Evolutionary conservation across 2,797 vertebrate genomes (phyloP), one percentile per base, ranked within the genome.

Genomic region (Coilia nasus): DNA sequence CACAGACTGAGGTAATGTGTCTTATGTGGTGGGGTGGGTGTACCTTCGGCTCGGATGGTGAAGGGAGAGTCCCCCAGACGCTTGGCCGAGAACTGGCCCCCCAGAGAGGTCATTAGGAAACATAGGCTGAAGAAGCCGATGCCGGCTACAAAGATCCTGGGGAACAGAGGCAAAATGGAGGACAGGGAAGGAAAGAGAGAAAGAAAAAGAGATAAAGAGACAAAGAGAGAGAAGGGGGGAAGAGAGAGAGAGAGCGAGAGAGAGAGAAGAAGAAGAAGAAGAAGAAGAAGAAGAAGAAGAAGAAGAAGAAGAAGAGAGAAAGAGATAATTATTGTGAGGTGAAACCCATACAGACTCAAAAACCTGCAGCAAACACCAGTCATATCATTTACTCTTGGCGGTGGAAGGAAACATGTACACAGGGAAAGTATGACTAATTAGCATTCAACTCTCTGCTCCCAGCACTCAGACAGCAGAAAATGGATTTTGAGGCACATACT

Each of bases 51-150:
- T 86, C 97, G 95, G 90, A 97, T 93, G 90, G 97, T 98, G 94
- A 99, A 98, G 31, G 98, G 98, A 0, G 97, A 97, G 89, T 99
- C 97, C 87, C 96, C 96, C 41, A 95, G 94, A 88, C 97, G 96
- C 93, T 96, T 97, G 91, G 97, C 93, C 0, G 97, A 98, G 93
- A 99, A 97, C 94, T 98, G 97, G 87, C 97, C 97, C 90, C 98
- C 98, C 89, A 99, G 95, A 28, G 98, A 99, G 0, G 97, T 98
- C 98, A 99, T 99, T 92, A 99, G 95, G 93, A 99, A 99, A 94
- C 97, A 99, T 88, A 99, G 94, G 1, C 97, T 99, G 95, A 99
- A 99, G 95, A 99, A 98, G 91, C 98, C 98, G 0, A 98, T 97
- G 87, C 98, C 98, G 88, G 95, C 94, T 91, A 99, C 96, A 31